Percentiles rank a stretch among this genome's conserved stretches.
phyloP scores from a whole-genome alignment of 2,797 vertebrate genomes.

The Acanthis flammea region DNA sequence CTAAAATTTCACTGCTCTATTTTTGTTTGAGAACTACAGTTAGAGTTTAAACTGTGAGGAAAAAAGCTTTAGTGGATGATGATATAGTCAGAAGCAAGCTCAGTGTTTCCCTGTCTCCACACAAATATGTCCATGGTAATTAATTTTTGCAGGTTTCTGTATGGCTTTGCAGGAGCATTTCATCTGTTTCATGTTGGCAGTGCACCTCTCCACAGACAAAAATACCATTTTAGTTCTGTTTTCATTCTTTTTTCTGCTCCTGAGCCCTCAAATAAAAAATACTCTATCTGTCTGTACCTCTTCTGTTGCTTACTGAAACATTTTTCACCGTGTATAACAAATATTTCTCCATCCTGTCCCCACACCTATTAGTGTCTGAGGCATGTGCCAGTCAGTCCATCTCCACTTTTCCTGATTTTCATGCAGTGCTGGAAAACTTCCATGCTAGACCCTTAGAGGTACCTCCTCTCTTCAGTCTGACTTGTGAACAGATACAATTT shows the following conservation, averaged over 20 bases:
- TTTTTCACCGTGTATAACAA: not conserved
- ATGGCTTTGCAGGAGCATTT: not conserved
- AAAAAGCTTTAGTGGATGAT: not conserved
- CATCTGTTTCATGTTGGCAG: not conserved
- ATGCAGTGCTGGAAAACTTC: not conserved
- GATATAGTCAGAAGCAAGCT: not conserved
- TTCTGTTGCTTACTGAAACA: not conserved
- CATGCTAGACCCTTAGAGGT: not conserved
- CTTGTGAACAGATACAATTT: not conserved
- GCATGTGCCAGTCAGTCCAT: not conserved
- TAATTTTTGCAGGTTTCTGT: not conserved
- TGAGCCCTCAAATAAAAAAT: not conserved
- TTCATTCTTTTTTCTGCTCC: not conserved
- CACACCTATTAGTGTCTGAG: not conserved
- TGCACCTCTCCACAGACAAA: not conserved
- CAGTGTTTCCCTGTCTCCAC: not conserved
- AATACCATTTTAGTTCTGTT: not conserved
- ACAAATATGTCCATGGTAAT: not conserved
- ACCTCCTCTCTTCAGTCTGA: not conserved
- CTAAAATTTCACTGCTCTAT: not conserved
- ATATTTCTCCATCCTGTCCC: not conserved
- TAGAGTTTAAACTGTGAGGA: not conserved
- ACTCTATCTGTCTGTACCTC: rapidly evolving
- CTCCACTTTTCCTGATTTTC: not conserved
- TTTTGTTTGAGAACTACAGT: not conserved